These are phyloP conservation scores for Heliconius hermathena DNA, from an alignment of 1,140 invertebrate genomes.

Conservation along the genomic window DNA sequence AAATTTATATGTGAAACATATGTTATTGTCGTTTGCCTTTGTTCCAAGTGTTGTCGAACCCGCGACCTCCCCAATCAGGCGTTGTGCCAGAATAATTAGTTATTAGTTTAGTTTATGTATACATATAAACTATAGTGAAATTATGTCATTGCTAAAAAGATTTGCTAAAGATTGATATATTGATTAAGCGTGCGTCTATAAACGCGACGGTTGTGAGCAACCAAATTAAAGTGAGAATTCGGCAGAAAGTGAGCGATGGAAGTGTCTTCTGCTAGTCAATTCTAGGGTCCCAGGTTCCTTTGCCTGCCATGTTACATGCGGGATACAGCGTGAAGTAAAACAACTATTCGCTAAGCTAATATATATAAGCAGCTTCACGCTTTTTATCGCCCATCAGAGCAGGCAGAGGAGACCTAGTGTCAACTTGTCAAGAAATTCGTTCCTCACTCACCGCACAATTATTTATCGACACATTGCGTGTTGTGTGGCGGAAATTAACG, in stretches of 20 bases:
- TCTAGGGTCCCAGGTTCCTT: too few species aligned
- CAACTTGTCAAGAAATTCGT: background rate
- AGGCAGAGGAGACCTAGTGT: too few species aligned
- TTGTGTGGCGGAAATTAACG: background rate
- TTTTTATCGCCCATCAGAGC: too few species aligned
- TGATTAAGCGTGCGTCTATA: background rate
- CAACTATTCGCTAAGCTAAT: too few species aligned
- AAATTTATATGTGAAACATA: background rate
- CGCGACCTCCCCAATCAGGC: background rate
- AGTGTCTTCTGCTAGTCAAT: too few species aligned
- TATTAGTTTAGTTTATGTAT: background rate
- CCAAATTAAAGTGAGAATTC: too few species aligned
- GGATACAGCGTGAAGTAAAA: too few species aligned
- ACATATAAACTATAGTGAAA: background rate
- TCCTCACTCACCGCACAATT: too few species aligned
- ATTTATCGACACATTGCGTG: background rate
- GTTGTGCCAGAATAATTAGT: background rate
- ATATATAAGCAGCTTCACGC: too few species aligned
- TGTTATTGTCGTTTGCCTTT: background rate
- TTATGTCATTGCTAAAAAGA: conserved; percentile 1
- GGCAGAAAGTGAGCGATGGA: too few species aligned
- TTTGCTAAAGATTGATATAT: background rate
- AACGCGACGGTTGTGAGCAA: too few species aligned
- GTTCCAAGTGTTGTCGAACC: conserved; percentile 6
- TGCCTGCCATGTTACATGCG: too few species aligned